Base-by-base conservation (phyloP, 2,113 vertebrate genomes). In the Cyphomyrus discorhynchus region DNA sequence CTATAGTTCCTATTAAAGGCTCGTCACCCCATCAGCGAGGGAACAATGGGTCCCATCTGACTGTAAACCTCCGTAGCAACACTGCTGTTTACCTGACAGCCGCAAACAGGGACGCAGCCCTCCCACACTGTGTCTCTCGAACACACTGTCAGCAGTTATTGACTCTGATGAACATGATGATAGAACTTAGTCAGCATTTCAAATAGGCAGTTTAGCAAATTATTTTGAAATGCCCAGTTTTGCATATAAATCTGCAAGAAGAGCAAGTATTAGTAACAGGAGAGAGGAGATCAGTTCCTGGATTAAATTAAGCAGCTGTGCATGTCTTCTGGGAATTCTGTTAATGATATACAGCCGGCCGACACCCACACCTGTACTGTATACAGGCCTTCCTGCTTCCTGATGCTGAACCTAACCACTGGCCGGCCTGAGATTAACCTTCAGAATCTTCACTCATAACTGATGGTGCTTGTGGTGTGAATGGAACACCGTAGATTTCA, bases 61-160 rank as follows among this genome's bases (percentile, higher is more conserved):
- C 90, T 58, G 87, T 52, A 46, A 21, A 27, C 88, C 89, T 58
- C 90, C 19, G 52, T 88, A 89, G 90, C 89, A 92, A 91, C 89
- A 74, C 35, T 47, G 82, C 80, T 93, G 90, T 91, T 92, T 92
- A 89, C 88, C n/a, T 31, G 89, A 87, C 88, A 92, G 88, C 88
- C 89, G 46, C 62, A 62, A 45, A 88, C 45, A 35, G 4, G 9
- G n/a, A 88, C 2, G 1, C 24, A 2, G 6, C 3, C 21, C 53
- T 3, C 21, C 42, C 35, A 6, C 53, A 13, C 2, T 1, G 21
- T n/a, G 46, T 50, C 21, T 85, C 31, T 46, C 47, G 5, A 52
- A 86, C 45, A 2, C 31, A n/a, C 15, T 11, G 53, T 27, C 53
- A 62, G 27, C 53, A n/a, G 21, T 24, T 46, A 50, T 15, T n/a